phyloP scores from a whole-genome alignment of 2,888 invertebrate species.

The Drosophila kambysellisi region DNA sequence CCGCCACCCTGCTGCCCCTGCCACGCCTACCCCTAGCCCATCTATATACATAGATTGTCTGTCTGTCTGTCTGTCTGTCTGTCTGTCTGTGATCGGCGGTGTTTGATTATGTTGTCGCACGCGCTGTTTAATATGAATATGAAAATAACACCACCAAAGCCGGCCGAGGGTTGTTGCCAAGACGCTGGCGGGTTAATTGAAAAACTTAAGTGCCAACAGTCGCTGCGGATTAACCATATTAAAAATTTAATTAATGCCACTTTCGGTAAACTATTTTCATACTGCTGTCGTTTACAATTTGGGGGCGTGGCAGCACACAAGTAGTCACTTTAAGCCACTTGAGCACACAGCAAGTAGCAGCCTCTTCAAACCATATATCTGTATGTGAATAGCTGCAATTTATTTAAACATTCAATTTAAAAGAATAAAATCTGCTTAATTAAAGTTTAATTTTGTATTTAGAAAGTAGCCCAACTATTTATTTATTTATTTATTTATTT shows the following conservation, averaged over 20 bases:
- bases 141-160: background rate
- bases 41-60: background rate
- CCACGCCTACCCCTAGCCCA: background rate
- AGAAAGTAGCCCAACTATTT: background rate
- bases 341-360: background rate
- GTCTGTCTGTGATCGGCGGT: constrained; percentile 45
- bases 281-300: constrained; percentile 16
- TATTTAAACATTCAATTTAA: background rate
- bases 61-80: constrained; percentile 17
- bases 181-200: constrained; percentile 78
- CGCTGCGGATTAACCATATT: constrained; percentile 82
- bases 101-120: constrained; percentile 84
- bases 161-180: constrained; percentile 50
- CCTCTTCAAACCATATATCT: background rate
- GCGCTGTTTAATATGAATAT: constrained; percentile 81
- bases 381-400: background rate
- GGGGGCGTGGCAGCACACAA: constrained; percentile 26
- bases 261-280: constrained; percentile 67
- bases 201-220: constrained; percentile 82
- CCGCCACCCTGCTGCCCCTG: background rate
- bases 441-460: background rate
- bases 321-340: background rate
- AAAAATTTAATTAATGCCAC: constrained; percentile 78
- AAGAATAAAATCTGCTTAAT: background rate
- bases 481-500: too few species aligned